Evolutionary conservation across 2,113 vertebrate species (phyloP).

Genomic region (Albula glossodonta): DNA sequence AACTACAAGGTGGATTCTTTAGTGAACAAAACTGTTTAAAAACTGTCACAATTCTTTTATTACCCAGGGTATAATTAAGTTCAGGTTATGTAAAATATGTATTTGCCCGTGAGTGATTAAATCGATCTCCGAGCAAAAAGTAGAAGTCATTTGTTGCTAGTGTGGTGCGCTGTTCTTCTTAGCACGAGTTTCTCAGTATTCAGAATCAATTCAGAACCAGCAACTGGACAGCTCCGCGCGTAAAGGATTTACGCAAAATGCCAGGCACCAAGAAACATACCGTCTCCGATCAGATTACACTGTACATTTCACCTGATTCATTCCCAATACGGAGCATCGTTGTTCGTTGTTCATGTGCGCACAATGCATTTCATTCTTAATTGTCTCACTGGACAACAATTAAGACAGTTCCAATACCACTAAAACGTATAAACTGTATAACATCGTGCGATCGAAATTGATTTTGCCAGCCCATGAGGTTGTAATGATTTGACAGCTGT

Average conservation of each 20-base stretch:
- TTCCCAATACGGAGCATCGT: background rate
- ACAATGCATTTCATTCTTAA: background rate
- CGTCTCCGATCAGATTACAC: no score
- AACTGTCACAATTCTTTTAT: background rate
- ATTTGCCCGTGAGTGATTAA: no score
- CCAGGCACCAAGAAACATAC: constrained; percentile 11
- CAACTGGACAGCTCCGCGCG: constrained; percentile 53
- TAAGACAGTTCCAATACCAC: background rate
- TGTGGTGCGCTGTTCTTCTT: background rate
- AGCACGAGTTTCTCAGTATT: background rate
- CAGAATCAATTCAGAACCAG: constrained; percentile 49
- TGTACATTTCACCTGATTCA: background rate
- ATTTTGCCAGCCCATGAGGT: no score
- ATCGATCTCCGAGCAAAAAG: background rate
- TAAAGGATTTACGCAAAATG: no score
- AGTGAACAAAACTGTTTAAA: no score
- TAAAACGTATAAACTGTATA: background rate
- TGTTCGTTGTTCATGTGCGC: background rate
- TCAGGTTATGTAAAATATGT: background rate
- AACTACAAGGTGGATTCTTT: background rate
- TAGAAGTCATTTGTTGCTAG: background rate
- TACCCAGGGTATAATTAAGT: background rate
- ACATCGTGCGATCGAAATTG: background rate
- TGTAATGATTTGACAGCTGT: background rate
- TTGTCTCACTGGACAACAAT: background rate